Conservation (phyloP, 2,888 invertebrate species). For the Chloromyia formosa region DNA sequence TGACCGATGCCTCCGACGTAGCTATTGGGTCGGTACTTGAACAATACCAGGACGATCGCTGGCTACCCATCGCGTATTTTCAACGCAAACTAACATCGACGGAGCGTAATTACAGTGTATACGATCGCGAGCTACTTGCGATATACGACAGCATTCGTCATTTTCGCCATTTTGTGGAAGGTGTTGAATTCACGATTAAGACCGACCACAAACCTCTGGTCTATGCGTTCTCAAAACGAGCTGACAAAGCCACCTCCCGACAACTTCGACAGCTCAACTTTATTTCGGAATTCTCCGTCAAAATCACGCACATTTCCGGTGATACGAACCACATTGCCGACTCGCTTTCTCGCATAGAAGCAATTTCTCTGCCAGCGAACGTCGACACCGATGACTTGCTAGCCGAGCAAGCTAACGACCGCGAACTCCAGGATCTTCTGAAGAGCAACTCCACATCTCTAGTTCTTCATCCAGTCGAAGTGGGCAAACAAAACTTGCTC, state of each 20-base stretch:
- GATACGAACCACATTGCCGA: no score
- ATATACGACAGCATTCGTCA: conserved; percentile 53
- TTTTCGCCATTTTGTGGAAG: conserved; percentile 49
- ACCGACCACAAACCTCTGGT: no score
- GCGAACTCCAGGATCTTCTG: neutral
- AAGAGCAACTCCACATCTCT: neutral
- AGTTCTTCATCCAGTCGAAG: neutral
- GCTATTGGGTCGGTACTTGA: conserved; percentile 53
- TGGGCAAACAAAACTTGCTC: no score
- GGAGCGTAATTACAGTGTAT: conserved; percentile 53
- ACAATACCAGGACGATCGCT: conserved; percentile 47
- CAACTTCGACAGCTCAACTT: no score
- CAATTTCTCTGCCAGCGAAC: no score
- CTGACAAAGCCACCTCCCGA: no score
- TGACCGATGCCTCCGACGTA: conserved; percentile 50
- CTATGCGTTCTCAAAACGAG: no score
- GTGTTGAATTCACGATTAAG: neutral
- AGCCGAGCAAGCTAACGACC: no score
- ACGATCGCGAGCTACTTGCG: conserved; percentile 53
- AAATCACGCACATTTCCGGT: no score
- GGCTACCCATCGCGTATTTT: conserved; percentile 54
- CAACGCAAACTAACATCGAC: conserved; percentile 52
- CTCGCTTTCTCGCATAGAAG: no score
- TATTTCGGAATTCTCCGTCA: no score
- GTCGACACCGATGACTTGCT: no score